phyloP scores from a whole-genome alignment of 1,140 invertebrate genomes.

The Drosophila novamexicana region DNA sequence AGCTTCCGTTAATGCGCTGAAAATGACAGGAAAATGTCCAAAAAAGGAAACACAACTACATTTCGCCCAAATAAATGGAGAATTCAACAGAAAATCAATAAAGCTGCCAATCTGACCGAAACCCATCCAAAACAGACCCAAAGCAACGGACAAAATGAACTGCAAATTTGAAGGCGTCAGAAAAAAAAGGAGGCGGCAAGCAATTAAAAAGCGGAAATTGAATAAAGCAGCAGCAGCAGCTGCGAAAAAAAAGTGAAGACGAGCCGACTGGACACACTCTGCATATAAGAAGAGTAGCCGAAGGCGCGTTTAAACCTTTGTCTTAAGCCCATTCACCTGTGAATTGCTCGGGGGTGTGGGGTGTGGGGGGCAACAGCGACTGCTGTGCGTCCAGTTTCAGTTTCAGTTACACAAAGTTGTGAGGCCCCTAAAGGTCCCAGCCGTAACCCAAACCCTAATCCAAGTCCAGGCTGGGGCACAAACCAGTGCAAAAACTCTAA shows the following conservation, averaged over 20 bases:
- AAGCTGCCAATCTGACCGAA: constrained; percentile 9
- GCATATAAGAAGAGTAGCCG: neutral
- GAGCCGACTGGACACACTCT: constrained; percentile 1
- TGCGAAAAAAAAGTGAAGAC: neutral
- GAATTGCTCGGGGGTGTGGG: neutral
- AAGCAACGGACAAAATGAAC: constrained; percentile 12
- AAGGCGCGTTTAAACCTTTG: constrained; percentile 32
- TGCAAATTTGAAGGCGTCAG: constrained; percentile 20
- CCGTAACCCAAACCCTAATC: neutral
- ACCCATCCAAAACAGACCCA: constrained; percentile 1
- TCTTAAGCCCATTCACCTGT: constrained; percentile 36
- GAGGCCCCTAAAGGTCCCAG: neutral
- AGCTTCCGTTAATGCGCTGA: constrained; percentile 42
- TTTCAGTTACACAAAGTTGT: constrained; percentile 44
- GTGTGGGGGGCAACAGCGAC: constrained; percentile 1
- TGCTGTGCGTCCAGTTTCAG: constrained; percentile 26
- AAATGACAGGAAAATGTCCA: constrained; percentile 20
- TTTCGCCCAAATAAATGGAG: constrained; percentile 22
- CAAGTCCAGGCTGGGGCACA: constrained; percentile 6
- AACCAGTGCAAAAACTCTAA: constrained; percentile 52
- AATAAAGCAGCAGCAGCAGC: constrained; percentile 16
- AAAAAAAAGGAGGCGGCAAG: constrained; percentile 18
- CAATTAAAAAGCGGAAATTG: constrained; percentile 56
- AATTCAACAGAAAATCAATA: constrained; percentile 23
- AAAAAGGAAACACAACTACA: constrained; percentile 31